phyloP scores from a whole-genome alignment of 1,140 invertebrate genomes.

The Drosophila nigromelanica region DNA sequence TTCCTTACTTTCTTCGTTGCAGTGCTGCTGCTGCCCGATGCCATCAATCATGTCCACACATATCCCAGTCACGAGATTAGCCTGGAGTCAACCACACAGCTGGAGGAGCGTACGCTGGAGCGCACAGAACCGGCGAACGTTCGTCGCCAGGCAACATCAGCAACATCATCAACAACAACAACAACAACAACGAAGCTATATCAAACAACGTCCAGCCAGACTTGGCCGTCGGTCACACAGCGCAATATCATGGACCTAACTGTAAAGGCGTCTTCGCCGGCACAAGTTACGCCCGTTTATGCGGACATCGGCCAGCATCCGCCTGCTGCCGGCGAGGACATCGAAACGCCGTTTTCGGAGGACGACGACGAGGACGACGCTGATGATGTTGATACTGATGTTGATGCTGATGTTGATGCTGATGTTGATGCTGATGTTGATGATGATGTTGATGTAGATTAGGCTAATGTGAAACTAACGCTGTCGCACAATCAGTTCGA shows the following conservation, averaged over 20 bases:
- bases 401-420: too few species aligned
- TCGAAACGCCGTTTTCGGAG: conserved; percentile 18
- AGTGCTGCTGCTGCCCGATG: conserved; percentile 55
- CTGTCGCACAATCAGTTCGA: conserved; percentile 52
- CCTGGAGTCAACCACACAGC: conserved; percentile 21
- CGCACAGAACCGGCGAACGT: neutral
- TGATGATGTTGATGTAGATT: conserved; percentile 1
- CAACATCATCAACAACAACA: too few species aligned
- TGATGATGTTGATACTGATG: neutral
- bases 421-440: neutral
- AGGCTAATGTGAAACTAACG: conserved; percentile 3
- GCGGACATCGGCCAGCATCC: neutral
- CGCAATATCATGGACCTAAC: conserved; percentile 66
- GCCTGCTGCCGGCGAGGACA: conserved; percentile 6
- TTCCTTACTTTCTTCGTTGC: neutral
- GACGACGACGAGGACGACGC: neutral
- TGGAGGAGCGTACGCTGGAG: neutral
- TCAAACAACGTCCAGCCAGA: conserved; percentile 65
- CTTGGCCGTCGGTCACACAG: conserved; percentile 61
- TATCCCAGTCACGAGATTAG: conserved; percentile 73
- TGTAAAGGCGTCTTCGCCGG: conserved; percentile 42
- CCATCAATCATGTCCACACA: conserved; percentile 65
- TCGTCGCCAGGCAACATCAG: conserved; percentile 11
- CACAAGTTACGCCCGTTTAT: conserved; percentile 15
- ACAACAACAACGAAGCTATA: conserved; percentile 63